Evolutionary conservation across 2,888 invertebrate species (phyloP).

Genomic region (Trachelus tabidus): DNA sequence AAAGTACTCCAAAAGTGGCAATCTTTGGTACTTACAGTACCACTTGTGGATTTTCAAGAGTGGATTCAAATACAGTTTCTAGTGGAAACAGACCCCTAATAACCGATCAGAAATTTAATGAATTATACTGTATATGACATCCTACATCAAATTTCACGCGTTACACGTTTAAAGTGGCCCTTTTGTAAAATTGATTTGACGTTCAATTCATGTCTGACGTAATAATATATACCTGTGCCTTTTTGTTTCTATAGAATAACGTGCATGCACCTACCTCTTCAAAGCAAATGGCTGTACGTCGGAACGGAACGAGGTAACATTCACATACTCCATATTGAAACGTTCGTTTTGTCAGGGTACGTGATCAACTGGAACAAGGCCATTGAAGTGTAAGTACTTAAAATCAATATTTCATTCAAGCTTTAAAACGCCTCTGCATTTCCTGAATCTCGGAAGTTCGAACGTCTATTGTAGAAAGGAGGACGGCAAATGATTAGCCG

Average conservation of each 20-base stretch:
- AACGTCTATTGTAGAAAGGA: background rate
- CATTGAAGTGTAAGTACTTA: conserved; percentile 93
- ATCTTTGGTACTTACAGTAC: background rate
- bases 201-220: background rate
- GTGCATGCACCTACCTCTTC: conserved; percentile 93
- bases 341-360: conserved; percentile 96
- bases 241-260: conserved; percentile 80
- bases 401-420: conserved; percentile 13
- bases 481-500: background rate
- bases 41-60: background rate
- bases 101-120: background rate
- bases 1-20: background rate
- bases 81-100: background rate
- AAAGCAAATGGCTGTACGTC: conserved; percentile 98
- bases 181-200: background rate
- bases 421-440: background rate
- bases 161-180: background rate
- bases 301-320: conserved; percentile 99
- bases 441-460: background rate
- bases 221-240: background rate
- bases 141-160: background rate
- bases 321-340: conserved; percentile 96
- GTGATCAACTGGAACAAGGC: conserved; percentile 99
- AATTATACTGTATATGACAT: background rate
- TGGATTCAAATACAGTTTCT: background rate